These are phyloP conservation scores for Acleris laterana DNA, from an alignment of 2,888 invertebrate genomes.

Conservation along the genomic window DNA sequence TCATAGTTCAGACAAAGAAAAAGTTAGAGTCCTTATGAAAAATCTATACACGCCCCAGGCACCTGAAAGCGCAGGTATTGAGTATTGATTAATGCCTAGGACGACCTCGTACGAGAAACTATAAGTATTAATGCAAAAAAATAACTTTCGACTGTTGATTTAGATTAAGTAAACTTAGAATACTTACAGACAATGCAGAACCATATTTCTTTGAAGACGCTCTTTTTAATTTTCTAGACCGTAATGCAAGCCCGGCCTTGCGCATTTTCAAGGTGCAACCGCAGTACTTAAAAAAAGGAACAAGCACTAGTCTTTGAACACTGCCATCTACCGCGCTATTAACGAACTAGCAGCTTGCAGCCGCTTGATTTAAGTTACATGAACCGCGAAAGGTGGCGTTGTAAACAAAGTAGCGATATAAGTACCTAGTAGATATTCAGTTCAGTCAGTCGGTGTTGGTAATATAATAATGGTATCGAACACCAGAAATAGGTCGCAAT, in stretches of 20 bases:
- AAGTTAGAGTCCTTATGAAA: too few species aligned
- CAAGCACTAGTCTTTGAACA: neutral
- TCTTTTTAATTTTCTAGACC: slow-evolving; percentile 3
- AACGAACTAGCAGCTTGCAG: neutral
- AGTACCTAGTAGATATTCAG: too few species aligned
- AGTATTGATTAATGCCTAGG: too few species aligned
- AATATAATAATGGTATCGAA: slow-evolving; percentile 1
- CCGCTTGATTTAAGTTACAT: neutral
- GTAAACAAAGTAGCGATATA: neutral
- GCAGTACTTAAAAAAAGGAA: slow-evolving; percentile 20
- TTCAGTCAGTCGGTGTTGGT: neutral
- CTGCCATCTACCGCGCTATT: slow-evolving; percentile 14
- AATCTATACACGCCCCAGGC: too few species aligned
- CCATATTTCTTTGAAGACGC: neutral
- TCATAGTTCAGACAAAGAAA: too few species aligned
- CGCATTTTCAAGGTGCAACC: slow-evolving; percentile 33
- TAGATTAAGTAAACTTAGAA: neutral
- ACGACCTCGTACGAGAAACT: neutral
- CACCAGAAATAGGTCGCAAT: slow-evolving; percentile 13
- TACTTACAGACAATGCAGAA: slow-evolving; percentile 15
- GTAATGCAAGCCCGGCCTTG: slow-evolving; percentile 7
- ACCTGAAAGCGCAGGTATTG: too few species aligned
- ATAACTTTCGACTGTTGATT: neutral
- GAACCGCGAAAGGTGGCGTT: slow-evolving; percentile 11
- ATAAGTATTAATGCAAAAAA: neutral